Evolutionary conservation across 1,140 invertebrate genomes (phyloP).

Genomic region (Drosophila sp.): DNA sequence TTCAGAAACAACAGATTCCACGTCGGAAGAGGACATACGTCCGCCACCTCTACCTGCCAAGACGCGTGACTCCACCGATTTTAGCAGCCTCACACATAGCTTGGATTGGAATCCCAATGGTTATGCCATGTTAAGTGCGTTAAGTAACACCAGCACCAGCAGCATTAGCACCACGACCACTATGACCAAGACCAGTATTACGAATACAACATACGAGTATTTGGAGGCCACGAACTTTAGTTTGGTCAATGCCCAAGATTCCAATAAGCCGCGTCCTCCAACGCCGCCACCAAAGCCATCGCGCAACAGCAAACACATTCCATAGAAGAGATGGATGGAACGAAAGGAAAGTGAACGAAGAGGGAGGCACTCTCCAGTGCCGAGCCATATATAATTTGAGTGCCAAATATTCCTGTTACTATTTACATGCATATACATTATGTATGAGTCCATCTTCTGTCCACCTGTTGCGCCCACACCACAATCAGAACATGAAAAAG

Average conservation of each 20-base stretch:
- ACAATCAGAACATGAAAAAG: conserved; percentile 1
- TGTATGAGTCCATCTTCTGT: conserved; percentile 22
- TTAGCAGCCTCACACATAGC: conserved; percentile 84
- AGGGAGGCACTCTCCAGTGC: conserved; percentile 34
- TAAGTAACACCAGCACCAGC: conserved; percentile 52
- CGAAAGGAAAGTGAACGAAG: neutral
- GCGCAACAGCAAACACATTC: conserved; percentile 83
- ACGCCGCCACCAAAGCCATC: conserved; percentile 86
- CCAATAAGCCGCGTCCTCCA: conserved; percentile 83
- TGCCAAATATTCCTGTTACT: conserved; percentile 50
- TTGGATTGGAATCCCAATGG: conserved; percentile 70
- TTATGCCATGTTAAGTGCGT: conserved; percentile 76
- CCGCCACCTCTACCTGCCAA: conserved; percentile 89
- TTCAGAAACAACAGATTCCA: conserved; percentile 87
- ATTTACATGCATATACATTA: conserved; percentile 23
- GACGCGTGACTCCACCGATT: conserved; percentile 86
- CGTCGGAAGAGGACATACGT: conserved; percentile 87
- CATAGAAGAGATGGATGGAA: conserved; percentile 45
- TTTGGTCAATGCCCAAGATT: conserved; percentile 52
- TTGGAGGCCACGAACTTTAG: conserved; percentile 76
- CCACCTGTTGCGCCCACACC: neutral
- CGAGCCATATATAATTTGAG: conserved; percentile 58
- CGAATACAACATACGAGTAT: conserved; percentile 76
- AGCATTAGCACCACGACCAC: conserved; percentile 55
- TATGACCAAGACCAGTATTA: conserved; percentile 77